phyloP scores from a whole-genome alignment of 2,113 vertebrate species.

The Campylorhamphus procurvoides region DNA sequence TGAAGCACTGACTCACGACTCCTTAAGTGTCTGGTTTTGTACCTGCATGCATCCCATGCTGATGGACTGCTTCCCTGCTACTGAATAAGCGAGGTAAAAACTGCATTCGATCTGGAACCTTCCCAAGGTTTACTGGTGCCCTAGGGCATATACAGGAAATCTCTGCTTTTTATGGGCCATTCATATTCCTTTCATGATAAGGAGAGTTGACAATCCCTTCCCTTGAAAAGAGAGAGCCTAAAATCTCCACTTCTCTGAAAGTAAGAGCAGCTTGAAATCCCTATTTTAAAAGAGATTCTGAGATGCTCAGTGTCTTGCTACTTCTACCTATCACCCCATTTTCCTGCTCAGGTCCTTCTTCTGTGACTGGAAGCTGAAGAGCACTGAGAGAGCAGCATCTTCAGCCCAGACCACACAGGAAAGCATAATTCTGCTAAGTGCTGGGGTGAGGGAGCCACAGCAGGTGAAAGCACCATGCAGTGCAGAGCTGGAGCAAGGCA shows the following conservation, averaged over 20 bases:
- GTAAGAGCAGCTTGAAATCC: not conserved
- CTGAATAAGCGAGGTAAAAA: not conserved
- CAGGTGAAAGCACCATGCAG: fast-evolving
- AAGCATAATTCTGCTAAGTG: not conserved
- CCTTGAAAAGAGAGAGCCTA: not conserved
- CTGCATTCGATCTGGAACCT: not conserved
- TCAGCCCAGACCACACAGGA: not conserved
- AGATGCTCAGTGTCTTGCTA: not conserved
- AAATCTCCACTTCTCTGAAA: not conserved
- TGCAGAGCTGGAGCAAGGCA: not conserved
- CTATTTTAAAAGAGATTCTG: not conserved
- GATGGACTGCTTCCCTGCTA: not conserved
- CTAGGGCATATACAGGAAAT: not conserved
- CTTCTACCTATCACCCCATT: not conserved
- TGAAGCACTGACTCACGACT: not conserved
- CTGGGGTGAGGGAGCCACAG: not conserved
- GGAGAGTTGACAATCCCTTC: not conserved
- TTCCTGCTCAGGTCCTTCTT: not conserved
- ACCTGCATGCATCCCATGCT: not conserved
- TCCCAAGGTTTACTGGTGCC: not conserved
- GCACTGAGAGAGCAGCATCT: not conserved
- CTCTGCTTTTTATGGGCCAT: not conserved
- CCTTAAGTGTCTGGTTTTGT: not conserved
- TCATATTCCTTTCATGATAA: not conserved
- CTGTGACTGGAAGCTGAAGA: not conserved